A percentile compares a stretch with the other conserved stretches of the same genome.
These are phyloP conservation scores for Sandelia bainsii DNA, from an alignment of 2,797 vertebrate species.

Conservation along the genomic window DNA sequence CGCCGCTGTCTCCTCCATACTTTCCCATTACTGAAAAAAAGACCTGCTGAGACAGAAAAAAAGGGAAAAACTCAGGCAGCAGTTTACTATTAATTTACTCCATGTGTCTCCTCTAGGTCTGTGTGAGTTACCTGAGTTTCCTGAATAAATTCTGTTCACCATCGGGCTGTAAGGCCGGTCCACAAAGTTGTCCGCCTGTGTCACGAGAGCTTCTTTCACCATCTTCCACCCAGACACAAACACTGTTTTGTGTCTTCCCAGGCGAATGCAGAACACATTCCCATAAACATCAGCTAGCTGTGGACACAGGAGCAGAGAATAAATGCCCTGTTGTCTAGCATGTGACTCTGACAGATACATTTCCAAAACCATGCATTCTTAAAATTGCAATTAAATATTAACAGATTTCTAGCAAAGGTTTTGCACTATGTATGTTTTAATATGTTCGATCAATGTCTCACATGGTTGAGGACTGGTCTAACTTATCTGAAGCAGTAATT, in stretches of 20 bases:
- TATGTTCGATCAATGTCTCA: not conserved
- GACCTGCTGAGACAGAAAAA: slow-evolving; percentile 61
- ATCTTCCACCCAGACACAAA: slow-evolving; percentile 82
- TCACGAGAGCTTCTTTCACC: slow-evolving; percentile 87
- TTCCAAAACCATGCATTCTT: slow-evolving; percentile 26
- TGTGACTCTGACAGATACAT: slow-evolving; percentile 59
- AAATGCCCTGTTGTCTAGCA: slow-evolving; percentile 50
- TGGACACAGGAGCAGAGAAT: slow-evolving; percentile 54
- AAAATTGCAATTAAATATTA: not conserved
- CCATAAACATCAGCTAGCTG: slow-evolving; percentile 86
- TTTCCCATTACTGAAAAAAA: slow-evolving; percentile 81
- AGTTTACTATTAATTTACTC: not conserved
- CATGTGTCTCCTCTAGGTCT: not conserved
- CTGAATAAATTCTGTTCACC: slow-evolving; percentile 65
- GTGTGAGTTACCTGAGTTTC: slow-evolving; percentile 78
- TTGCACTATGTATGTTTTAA: not conserved
- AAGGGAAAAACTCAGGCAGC: not conserved
- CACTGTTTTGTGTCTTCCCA: slow-evolving; percentile 75
- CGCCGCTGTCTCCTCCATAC: slow-evolving; percentile 80
- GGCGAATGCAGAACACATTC: slow-evolving; percentile 78
- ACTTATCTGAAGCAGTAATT: not conserved
- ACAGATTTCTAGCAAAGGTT: slow-evolving; percentile 21
- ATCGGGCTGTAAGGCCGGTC: slow-evolving; percentile 79
- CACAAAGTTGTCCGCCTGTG: slow-evolving; percentile 85
- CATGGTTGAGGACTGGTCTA: not conserved